These are phyloP conservation scores for Ianthella basta DNA, from an alignment of 37 sponge, comb jelly and placozoan species.

Conservation along the genomic window DNA sequence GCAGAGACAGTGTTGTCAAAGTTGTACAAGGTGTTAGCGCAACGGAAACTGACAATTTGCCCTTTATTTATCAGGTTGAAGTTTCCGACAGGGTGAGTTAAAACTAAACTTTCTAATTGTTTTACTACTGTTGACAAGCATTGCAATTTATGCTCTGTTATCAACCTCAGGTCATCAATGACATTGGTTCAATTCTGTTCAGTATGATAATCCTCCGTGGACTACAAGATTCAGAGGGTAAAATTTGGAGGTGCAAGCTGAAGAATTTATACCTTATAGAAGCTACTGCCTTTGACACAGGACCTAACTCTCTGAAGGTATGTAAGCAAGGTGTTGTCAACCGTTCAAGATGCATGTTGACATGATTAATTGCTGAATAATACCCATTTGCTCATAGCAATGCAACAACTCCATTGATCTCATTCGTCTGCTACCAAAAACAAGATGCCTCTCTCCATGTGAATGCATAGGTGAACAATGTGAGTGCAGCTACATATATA, in stretches of 20 bases:
- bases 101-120: too few relatives aligned
- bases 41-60: neutral
- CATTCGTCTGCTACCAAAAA: too few relatives aligned
- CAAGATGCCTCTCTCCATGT: too few relatives aligned
- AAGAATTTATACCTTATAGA: slow-evolving; percentile 67
- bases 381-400: too few relatives aligned
- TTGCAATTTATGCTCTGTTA: too few relatives aligned
- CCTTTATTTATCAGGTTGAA: slow-evolving; percentile 57
- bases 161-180: slow-evolving; percentile 31
- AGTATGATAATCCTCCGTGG: slow-evolving; percentile 51
- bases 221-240: slow-evolving; percentile 53
- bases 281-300: slow-evolving; percentile 40
- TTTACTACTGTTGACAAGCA: too few relatives aligned
- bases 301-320: neutral
- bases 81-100: slow-evolving; percentile 59
- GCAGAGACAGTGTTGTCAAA: slow-evolving; percentile 45
- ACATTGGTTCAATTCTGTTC: slow-evolving; percentile 57
- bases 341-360: too few relatives aligned
- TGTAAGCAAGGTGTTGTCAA: too few relatives aligned
- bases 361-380: too few relatives aligned
- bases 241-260: slow-evolving; percentile 57
- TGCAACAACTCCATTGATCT: too few relatives aligned
- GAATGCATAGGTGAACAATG: too few relatives aligned
- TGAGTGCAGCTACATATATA: neutral
- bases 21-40: slow-evolving; percentile 25